A percentile compares a stretch with the other conserved stretches of the same genome.
These are phyloP conservation scores for Leucoraja ocellata DNA, from an alignment of 2,797 vertebrate genomes.

Conservation along the genomic window DNA sequence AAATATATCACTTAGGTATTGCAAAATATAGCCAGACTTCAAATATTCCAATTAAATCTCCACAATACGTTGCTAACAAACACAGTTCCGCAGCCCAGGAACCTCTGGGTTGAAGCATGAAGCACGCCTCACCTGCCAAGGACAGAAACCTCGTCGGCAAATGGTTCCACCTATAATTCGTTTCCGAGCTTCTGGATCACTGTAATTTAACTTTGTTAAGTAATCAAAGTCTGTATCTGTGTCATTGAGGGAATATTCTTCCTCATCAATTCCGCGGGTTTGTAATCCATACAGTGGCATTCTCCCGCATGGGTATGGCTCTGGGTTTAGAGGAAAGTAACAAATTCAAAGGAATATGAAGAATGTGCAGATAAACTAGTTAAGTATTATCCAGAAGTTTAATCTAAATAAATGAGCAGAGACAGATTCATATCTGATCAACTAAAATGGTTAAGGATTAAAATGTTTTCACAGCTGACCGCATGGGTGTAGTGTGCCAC, in stretches of 20 bases:
- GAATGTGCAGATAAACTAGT: neutral
- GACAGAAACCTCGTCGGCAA: slow-evolving; percentile 50
- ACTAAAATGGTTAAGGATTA: neutral
- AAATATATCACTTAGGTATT: neutral
- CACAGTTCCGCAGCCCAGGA: too few species aligned
- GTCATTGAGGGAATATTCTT: neutral
- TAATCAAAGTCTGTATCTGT: neutral
- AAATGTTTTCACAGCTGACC: neutral
- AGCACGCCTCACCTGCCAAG: slow-evolving; percentile 51
- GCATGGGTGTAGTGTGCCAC: neutral
- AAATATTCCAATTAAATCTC: neutral
- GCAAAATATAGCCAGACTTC: neutral
- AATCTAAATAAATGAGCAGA: neutral
- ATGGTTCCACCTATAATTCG: slow-evolving; percentile 43
- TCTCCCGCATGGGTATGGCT: slow-evolving; percentile 46
- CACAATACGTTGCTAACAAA: neutral
- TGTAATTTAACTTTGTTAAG: slow-evolving; percentile 22
- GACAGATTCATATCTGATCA: neutral
- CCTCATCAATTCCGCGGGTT: neutral
- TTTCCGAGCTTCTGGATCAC: too few species aligned
- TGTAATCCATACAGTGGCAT: neutral
- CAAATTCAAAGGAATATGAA: neutral
- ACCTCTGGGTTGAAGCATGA: neutral
- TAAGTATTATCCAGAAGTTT: neutral
- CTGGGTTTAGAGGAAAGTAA: slow-evolving; percentile 40